Evolutionary conservation across 2,888 invertebrate genomes (phyloP).

Genomic region (Lasiommata megera): DNA sequence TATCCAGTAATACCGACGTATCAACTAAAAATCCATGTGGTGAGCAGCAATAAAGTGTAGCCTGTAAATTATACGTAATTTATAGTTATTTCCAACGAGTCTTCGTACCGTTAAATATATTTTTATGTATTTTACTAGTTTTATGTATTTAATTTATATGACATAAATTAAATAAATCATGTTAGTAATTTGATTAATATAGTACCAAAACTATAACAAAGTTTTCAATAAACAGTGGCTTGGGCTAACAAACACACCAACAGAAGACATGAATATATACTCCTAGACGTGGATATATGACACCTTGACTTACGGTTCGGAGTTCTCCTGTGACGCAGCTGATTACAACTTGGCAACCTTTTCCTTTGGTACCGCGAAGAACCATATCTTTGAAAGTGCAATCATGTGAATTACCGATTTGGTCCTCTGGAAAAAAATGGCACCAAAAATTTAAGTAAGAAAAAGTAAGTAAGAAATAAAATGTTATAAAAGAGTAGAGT

Average conservation of each 20-base stretch:
- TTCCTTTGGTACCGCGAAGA: slow-evolving; percentile 41
- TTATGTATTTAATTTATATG: too few relatives aligned
- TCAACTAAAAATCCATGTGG: slow-evolving; percentile 27
- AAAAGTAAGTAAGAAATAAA: too few relatives aligned
- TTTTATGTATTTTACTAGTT: too few relatives aligned
- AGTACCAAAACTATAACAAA: too few relatives aligned
- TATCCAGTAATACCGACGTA: slow-evolving; percentile 24
- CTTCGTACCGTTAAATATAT: too few relatives aligned
- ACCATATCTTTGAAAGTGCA: slow-evolving; percentile 51
- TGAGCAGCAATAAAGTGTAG: slow-evolving; percentile 27
- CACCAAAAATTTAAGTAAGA: neutral
- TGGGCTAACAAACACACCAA: too few relatives aligned
- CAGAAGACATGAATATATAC: too few relatives aligned
- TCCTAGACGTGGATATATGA: too few relatives aligned
- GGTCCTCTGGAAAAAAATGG: slow-evolving; percentile 40
- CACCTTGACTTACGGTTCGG: slow-evolving; percentile 53
- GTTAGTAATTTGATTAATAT: too few relatives aligned
- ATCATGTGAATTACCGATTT: slow-evolving; percentile 58
- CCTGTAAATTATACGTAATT: slow-evolving; percentile 21
- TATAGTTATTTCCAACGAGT: neutral
- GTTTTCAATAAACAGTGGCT: too few relatives aligned
- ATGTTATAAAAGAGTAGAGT: too few relatives aligned
- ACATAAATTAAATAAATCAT: too few relatives aligned
- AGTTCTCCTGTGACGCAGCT: slow-evolving; percentile 44
- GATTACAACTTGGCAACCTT: slow-evolving; percentile 50